A percentile compares a stretch with the other conserved stretches of the same genome.
These are phyloP conservation scores for Passer domesticus DNA, from an alignment of 2,113 vertebrate species.

Conservation along the genomic window DNA sequence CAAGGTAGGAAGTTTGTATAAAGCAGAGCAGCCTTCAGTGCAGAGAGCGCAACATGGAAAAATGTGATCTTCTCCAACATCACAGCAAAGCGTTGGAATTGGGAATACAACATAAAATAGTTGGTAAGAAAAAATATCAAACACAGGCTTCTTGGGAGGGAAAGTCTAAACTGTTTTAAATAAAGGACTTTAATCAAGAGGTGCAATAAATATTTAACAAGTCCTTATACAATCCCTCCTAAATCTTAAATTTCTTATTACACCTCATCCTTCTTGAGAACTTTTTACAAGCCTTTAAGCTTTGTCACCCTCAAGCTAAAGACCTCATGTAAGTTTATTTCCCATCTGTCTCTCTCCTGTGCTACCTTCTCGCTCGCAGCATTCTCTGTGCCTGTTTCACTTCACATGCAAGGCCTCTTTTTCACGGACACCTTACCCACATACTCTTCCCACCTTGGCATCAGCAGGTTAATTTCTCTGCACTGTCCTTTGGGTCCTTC, in stretches of 20 bases:
- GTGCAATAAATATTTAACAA: constrained; percentile 25
- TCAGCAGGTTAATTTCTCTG: background rate
- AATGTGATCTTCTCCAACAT: background rate
- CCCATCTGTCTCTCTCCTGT: background rate
- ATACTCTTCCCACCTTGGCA: background rate
- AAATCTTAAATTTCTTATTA: constrained; percentile 11
- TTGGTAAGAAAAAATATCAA: background rate
- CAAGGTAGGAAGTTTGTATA: background rate
- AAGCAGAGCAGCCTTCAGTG: background rate
- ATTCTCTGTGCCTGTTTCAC: background rate
- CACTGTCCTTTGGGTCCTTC: background rate
- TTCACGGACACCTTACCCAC: background rate
- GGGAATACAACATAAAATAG: background rate
- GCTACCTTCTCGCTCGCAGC: background rate
- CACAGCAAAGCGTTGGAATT: background rate
- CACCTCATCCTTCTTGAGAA: background rate
- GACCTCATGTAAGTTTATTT: background rate
- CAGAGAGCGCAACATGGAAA: background rate
- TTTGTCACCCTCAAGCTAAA: background rate
- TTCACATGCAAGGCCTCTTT: background rate
- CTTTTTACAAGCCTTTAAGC: background rate
- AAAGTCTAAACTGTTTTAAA: background rate
- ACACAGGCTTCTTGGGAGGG: background rate
- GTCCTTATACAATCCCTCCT: background rate
- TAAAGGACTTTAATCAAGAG: constrained; percentile 8